phyloP scores from a whole-genome alignment of 2,113 vertebrate genomes.

The Neodon shergylaensis region DNA sequence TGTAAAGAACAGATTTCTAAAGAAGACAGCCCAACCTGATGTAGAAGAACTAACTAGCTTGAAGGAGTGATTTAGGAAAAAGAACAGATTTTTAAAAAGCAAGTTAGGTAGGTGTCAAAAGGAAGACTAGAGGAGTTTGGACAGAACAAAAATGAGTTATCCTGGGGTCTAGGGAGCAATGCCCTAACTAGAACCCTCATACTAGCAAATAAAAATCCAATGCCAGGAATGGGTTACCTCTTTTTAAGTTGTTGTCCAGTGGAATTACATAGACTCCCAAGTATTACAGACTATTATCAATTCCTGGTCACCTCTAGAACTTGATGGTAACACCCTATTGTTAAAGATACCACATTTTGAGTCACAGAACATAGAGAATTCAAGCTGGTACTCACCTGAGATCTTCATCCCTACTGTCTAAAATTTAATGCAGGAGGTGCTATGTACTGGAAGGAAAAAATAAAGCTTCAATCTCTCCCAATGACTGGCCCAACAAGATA shows the following conservation, averaged over 20 bases:
- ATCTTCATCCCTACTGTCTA: not conserved
- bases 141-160: not conserved
- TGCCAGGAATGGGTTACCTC: not conserved
- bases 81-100: not conserved
- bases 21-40: not conserved
- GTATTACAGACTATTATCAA: not conserved
- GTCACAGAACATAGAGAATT: not conserved
- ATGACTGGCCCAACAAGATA: not conserved
- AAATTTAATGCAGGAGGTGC: not conserved
- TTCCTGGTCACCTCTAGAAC: not conserved
- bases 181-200: not conserved
- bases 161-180: too few relatives aligned
- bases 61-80: not conserved
- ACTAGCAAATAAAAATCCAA: not conserved
- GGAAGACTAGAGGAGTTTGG: not conserved
- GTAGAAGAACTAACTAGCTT: not conserved
- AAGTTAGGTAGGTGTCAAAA: not conserved
- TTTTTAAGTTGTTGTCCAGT: not conserved
- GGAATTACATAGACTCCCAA: not conserved
- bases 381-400: not conserved
- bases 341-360: not conserved
- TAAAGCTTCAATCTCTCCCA: not conserved
- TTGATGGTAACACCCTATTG: not conserved
- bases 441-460: not conserved
- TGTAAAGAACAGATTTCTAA: not conserved